Evolutionary conservation across 2,797 vertebrate species (phyloP).

Genomic region (Sebastes nivosus): DNA sequence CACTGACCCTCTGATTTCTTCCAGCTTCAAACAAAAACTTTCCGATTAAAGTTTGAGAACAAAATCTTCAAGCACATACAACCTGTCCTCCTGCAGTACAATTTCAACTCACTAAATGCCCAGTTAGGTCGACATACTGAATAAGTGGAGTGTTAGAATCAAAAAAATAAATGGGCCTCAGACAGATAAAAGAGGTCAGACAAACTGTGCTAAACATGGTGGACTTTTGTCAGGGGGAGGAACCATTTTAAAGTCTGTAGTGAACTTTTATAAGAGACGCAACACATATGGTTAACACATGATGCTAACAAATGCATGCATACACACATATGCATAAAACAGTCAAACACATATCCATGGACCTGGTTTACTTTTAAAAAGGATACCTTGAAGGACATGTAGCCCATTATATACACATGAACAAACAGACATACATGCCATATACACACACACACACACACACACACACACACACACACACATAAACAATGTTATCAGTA

Average conservation of each 20-base stretch:
- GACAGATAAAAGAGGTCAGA: slow-evolving; percentile 18
- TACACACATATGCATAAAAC: neutral
- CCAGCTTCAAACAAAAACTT: neutral
- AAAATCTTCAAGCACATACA: neutral
- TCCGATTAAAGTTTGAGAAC: neutral
- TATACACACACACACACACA: neutral
- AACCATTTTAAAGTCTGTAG: slow-evolving; percentile 1
- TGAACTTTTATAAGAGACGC: neutral
- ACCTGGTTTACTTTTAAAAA: neutral
- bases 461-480: neutral
- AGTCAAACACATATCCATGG: neutral
- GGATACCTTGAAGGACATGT: neutral
- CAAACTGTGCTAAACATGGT: slow-evolving; percentile 17
- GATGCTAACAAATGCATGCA: neutral
- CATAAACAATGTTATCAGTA: slow-evolving; percentile 22
- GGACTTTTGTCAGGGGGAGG: slow-evolving; percentile 32
- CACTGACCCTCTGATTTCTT: neutral
- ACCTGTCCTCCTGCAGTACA: neutral
- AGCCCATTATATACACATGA: neutral
- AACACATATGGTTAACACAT: neutral
- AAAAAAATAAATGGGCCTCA: neutral
- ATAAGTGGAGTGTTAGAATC: neutral
- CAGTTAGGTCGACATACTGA: fast-evolving
- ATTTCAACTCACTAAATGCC: neutral
- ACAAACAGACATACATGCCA: neutral